Evolutionary conservation across 2,888 invertebrate genomes (phyloP).

Genomic region (Lasioglossum oenotherae): DNA sequence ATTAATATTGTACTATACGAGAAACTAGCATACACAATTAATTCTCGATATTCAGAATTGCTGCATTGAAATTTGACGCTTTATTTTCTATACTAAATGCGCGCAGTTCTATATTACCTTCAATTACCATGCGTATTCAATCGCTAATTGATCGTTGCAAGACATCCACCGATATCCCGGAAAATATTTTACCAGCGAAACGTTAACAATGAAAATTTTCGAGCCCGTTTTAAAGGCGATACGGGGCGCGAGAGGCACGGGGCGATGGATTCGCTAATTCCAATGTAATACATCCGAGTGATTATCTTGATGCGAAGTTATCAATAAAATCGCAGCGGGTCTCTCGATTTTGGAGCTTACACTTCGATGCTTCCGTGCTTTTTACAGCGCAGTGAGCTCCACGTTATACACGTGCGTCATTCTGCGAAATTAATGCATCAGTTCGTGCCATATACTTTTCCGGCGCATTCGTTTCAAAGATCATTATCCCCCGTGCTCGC

Average conservation of each 20-base stretch:
- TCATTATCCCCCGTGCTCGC: slow-evolving; percentile 30
- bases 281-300: not conserved
- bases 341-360: slow-evolving; percentile 21
- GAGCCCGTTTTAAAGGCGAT: not conserved
- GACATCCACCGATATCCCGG: not conserved
- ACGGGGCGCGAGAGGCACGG: not conserved
- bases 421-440: slow-evolving; percentile 43
- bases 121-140: not conserved
- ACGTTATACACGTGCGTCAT: slow-evolving; percentile 28
- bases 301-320: slow-evolving; percentile 18
- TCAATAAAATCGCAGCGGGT: slow-evolving; percentile 9
- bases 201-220: not conserved
- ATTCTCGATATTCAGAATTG: not conserved
- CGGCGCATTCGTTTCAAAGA: slow-evolving; percentile 39
- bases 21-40: not conserved
- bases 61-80: not conserved
- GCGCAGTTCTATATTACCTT: not conserved
- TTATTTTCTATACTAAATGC: not conserved
- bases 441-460: slow-evolving; percentile 43
- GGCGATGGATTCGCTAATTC: slow-evolving; percentile 4
- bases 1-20: too few relatives aligned
- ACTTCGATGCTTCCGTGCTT: slow-evolving; percentile 14
- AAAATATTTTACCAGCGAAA: not conserved
- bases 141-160: not conserved
- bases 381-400: not conserved